These are phyloP conservation scores for Drosophila yakuba DNA, from an alignment of 1,140 invertebrate genomes.

Conservation along the genomic window DNA sequence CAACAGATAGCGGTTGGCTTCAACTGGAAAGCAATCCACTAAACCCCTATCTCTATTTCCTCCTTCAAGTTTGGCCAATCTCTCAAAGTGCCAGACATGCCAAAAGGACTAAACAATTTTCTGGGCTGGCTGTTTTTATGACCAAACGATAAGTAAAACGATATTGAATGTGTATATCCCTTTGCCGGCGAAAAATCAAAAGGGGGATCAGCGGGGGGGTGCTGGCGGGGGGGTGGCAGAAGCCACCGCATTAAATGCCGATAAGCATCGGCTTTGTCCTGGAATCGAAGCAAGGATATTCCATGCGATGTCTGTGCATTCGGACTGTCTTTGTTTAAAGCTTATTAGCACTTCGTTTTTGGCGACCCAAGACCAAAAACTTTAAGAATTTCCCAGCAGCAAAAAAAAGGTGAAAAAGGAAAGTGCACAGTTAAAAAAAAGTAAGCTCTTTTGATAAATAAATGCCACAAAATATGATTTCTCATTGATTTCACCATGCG, in stretches of 20 bases:
- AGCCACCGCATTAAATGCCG: conserved; percentile 68
- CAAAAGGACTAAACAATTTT: conserved; percentile 83
- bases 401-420: background rate
- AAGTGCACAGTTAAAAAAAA: conserved; percentile 3
- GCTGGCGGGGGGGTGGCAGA: background rate
- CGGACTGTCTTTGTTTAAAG: conserved; percentile 52
- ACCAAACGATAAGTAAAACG: conserved; percentile 82
- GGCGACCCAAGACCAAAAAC: conserved; percentile 4
- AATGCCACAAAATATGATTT: too few species aligned
- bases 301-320: conserved; percentile 21
- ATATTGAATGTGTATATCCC: conserved; percentile 71
- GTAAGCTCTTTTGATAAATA: background rate
- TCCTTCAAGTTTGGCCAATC: conserved; percentile 54
- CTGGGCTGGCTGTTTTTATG: conserved; percentile 82
- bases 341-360: conserved; percentile 65
- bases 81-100: conserved; percentile 80
- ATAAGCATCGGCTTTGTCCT: conserved; percentile 74
- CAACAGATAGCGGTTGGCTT: conserved; percentile 20
- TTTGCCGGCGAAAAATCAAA: conserved; percentile 24
- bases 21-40: conserved; percentile 46
- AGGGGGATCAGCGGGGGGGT: background rate
- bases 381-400: conserved; percentile 16
- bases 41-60: conserved; percentile 26
- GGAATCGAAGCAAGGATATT: conserved; percentile 26
- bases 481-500: too few species aligned